Conservation (phyloP, 2,113 vertebrate species). For the Labrus mixtus region DNA sequence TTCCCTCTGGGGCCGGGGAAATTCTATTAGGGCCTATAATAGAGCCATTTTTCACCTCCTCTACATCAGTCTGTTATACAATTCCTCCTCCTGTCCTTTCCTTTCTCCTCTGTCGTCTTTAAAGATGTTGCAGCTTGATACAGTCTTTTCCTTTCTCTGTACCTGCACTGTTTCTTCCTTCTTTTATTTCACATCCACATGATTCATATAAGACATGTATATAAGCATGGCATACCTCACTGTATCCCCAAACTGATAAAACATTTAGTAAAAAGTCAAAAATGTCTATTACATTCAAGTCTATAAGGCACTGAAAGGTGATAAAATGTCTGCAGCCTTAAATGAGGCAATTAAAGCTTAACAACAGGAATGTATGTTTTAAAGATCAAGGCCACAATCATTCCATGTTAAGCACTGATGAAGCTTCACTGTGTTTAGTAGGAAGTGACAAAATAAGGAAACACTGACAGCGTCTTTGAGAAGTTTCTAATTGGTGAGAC, state of each 20-base stretch:
- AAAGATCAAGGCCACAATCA: constrained; percentile 11
- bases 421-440: constrained; percentile 30
- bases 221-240: not conserved
- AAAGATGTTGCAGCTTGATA: not conserved
- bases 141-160: not conserved
- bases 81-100: constrained; percentile 32
- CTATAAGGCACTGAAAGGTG: not conserved
- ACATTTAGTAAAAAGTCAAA: not conserved
- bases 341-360: constrained; percentile 51
- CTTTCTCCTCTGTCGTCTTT: constrained; percentile 2
- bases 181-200: not conserved
- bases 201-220: not conserved
- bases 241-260: not conserved
- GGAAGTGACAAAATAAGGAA: constrained; percentile 41
- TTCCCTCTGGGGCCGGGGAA: constrained; percentile 68
- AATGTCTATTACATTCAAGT: not conserved
- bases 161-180: not conserved
- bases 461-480: constrained; percentile 16
- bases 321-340: constrained; percentile 47
- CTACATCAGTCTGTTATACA: constrained; percentile 53
- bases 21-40: constrained; percentile 77
- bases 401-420: constrained; percentile 19
- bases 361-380: constrained; percentile 2
- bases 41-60: constrained; percentile 75
- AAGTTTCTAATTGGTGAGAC: constrained; percentile 16